Percentiles rank a stretch among this genome's conserved stretches.
Evolutionary conservation across 2,888 invertebrate species (phyloP).

Genomic region (Taphrorychus bicolor): DNA sequence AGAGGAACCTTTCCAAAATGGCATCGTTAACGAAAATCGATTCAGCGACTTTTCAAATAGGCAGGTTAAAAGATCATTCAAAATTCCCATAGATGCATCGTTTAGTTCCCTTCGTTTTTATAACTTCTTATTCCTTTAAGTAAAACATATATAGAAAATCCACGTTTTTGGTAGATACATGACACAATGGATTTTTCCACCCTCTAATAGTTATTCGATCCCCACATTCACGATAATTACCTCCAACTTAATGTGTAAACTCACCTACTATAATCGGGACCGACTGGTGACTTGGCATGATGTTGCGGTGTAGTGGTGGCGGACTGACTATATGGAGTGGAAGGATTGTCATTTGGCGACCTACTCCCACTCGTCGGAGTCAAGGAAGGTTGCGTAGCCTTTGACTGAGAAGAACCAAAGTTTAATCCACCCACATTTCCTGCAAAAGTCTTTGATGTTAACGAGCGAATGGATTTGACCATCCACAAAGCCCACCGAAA

Average conservation of each 20-base stretch:
- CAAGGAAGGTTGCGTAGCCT: constrained; percentile 32
- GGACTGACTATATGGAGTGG: constrained; percentile 55
- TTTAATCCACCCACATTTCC: constrained; percentile 43
- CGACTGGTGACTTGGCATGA: constrained; percentile 58
- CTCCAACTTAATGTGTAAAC: not conserved
- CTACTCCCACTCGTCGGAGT: constrained; percentile 46
- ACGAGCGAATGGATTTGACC: not conserved
- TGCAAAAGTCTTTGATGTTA: constrained; percentile 11
- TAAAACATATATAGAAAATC: no score
- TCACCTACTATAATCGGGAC: constrained; percentile 68
- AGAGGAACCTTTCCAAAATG: no score
- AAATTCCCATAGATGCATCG: no score
- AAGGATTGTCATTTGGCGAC: constrained; percentile 49
- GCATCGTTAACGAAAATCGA: no score
- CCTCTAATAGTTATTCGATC: not conserved
- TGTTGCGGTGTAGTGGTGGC: constrained; percentile 48
- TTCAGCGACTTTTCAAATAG: no score
- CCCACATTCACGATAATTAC: not conserved
- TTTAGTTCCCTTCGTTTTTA: no score
- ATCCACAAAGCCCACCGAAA: constrained; percentile 60
- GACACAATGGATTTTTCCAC: no score
- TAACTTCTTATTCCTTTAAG: no score
- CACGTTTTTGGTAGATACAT: no score
- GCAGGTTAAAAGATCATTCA: no score
- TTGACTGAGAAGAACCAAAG: constrained; percentile 27